Base-by-base conservation (phyloP, 53 echinoderm and acorn worm species). In the Hippasteria phrygiana region DNA sequence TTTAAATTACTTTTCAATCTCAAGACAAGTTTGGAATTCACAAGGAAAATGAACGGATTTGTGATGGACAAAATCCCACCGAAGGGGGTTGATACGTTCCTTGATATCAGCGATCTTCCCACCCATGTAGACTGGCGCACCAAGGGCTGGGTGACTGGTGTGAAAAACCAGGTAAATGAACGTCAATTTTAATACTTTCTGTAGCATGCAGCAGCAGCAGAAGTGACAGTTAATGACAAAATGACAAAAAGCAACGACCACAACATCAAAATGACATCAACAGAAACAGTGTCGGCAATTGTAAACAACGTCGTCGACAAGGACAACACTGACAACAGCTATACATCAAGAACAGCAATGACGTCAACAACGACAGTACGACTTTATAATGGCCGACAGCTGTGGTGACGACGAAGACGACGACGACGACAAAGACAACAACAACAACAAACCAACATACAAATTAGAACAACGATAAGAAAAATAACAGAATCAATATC, bases 101-200 rank as follows among this genome's bases (percentile, higher is more conserved):
- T 66, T 9, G 71, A 70, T 36, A 34, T 29, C 26, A 51, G 74
- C 17, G 43, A 64, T 16, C 65, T 87, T 13, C 95, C 95, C 0
- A 78, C 85, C n/a, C 83, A 76, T 4, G 72, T 95, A 1, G 95
- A 95, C 50, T 95, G 95, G 95, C 93, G 95, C 37, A 39, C 77
- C 1, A 80, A 95, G 66, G 95, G 95, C 8, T 95, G 88, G 62
- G 95, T 95, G 24, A 95, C 95, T 3, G 76, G 72, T 3, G 87
- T 95, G 35, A 95, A 95, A 80, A 91, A 95, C 69, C 95, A 95
- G 91, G 95, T 95, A 87, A 20, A 48, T 10, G 14, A 14, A 48
- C 48, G 14, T 48, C n/a, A n/a, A n/a, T n/a, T n/a, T n/a, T n/a
- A n/a, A n/a, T n/a, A 7, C 6, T 45, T 45, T 5, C 46, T 45